Evolutionary conservation across 2,888 invertebrate genomes (phyloP).

Genomic region (Imbricaverruca yamaguchii): DNA sequence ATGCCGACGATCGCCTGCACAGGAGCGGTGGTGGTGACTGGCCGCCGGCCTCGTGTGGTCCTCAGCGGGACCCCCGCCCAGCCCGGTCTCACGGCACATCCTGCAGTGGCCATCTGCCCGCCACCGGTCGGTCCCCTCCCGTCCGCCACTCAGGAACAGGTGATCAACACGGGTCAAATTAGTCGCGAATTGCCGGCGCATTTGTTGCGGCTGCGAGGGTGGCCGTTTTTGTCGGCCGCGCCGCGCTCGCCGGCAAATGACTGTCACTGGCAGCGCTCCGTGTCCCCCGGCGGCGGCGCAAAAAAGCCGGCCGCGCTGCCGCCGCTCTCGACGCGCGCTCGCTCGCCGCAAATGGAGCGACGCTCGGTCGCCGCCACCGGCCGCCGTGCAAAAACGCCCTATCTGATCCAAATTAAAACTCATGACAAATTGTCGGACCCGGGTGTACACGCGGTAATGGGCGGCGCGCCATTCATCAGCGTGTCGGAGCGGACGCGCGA

Average conservation of each 20-base stretch:
- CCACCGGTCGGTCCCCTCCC: no score
- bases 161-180: neutral
- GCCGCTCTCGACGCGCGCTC: neutral
- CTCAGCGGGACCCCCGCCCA: no score
- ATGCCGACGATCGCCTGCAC: no score
- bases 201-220: neutral
- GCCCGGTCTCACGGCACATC: no score
- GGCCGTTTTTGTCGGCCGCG: neutral
- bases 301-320: neutral
- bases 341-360: neutral
- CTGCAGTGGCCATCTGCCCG: no score
- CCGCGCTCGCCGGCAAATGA: neutral
- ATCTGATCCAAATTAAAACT: conserved; percentile 19
- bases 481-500: neutral
- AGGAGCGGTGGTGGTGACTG: no score
- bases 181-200: neutral
- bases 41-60: no score
- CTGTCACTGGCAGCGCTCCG: neutral
- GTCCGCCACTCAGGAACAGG: neutral
- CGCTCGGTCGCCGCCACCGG: neutral
- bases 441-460: conserved; percentile 8
- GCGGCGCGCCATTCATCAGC: conserved; percentile 7
- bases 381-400: neutral
- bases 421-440: conserved; percentile 1
- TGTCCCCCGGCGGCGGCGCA: neutral